phyloP scores from a whole-genome alignment of 1,140 invertebrate genomes.

The Heliconius melpomene region DNA sequence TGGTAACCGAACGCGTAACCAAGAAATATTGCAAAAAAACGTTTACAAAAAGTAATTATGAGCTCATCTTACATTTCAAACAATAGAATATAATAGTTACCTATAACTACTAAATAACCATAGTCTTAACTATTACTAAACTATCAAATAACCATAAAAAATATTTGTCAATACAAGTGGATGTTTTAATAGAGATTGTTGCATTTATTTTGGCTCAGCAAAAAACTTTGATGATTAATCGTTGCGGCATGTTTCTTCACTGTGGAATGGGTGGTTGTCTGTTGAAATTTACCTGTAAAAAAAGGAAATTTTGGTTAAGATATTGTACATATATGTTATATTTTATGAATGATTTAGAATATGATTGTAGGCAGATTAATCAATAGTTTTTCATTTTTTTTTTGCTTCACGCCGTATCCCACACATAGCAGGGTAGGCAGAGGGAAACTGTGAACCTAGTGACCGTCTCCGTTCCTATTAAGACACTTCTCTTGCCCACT shows the following conservation, averaged over 20 bases:
- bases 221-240: background rate
- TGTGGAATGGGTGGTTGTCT: background rate
- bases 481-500: too few species aligned
- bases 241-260: slow-evolving; percentile 3
- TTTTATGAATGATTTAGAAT: too few species aligned
- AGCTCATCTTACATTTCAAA: background rate
- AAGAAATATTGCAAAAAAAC: background rate
- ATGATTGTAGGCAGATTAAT: too few species aligned
- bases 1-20: background rate
- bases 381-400: too few species aligned
- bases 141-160: background rate
- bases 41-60: background rate
- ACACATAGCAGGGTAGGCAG: background rate
- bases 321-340: background rate
- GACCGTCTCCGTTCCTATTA: background rate
- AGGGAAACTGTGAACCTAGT: background rate
- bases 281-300: slow-evolving; percentile 4
- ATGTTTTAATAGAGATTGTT: slow-evolving; percentile 4
- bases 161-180: background rate
- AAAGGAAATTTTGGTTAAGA: background rate
- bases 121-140: background rate
- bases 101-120: background rate
- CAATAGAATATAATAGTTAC: background rate
- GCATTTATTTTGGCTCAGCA: background rate
- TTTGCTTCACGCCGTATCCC: too few species aligned